These are phyloP conservation scores for Drosophila glabriapex DNA, from an alignment of 2,888 invertebrate genomes.

Conservation along the genomic window DNA sequence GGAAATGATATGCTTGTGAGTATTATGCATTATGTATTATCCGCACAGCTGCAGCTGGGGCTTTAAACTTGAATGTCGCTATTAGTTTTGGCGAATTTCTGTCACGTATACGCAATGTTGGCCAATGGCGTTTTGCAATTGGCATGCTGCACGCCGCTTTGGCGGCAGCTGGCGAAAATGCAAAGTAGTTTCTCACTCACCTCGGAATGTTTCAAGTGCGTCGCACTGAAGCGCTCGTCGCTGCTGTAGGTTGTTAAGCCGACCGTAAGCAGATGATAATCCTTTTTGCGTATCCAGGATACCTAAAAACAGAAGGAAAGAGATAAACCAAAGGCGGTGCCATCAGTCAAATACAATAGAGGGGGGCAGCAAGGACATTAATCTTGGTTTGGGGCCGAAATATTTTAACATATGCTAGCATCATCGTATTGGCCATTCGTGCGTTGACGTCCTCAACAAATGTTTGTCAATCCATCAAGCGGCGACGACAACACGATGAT, in stretches of 20 bases:
- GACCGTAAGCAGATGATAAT: slow-evolving; percentile 94
- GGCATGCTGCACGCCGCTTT: slow-evolving; percentile 17
- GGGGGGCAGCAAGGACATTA: slow-evolving; percentile 15
- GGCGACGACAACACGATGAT: slow-evolving; percentile 70
- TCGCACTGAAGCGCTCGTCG: slow-evolving; percentile 94
- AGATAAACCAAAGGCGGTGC: slow-evolving; percentile 34
- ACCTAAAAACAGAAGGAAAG: slow-evolving; percentile 87
- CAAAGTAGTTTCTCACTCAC: slow-evolving; percentile 86
- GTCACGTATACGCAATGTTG: slow-evolving; percentile 56
- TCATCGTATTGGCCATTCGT: slow-evolving; percentile 35
- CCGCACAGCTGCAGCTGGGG: slow-evolving; percentile 6
- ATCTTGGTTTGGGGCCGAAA: slow-evolving; percentile 14
- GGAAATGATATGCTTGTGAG: neutral
- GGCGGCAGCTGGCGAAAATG: slow-evolving; percentile 43
- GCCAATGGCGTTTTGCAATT: neutral
- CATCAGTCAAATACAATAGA: slow-evolving; percentile 65
- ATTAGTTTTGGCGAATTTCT: slow-evolving; percentile 46
- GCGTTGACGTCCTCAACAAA: slow-evolving; percentile 60
- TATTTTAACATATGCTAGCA: slow-evolving; percentile 67
- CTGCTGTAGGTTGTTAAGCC: slow-evolving; percentile 95
- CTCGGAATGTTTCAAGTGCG: slow-evolving; percentile 94
- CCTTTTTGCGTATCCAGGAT: slow-evolving; percentile 94
- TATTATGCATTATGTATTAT: too few species aligned
- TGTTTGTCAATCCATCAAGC: slow-evolving; percentile 79
- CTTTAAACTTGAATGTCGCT: slow-evolving; percentile 6